phyloP scores from a whole-genome alignment of 2,113 vertebrate genomes.

The Balaeniceps rex region DNA sequence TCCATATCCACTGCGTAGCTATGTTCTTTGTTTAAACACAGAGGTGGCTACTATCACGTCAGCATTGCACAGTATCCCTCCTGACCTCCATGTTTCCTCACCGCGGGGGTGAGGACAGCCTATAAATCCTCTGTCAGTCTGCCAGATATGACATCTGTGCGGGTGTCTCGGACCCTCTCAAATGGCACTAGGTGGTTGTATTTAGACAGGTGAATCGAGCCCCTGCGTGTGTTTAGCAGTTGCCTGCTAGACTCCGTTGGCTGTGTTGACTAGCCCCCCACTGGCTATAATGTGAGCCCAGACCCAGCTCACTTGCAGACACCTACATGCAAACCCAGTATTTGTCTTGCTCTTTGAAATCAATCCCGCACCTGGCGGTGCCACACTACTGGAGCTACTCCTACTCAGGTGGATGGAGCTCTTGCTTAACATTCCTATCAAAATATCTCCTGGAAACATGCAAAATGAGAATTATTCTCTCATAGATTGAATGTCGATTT shows the following conservation, averaged over 20 bases:
- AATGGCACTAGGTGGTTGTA: background rate
- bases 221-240: background rate
- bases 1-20: background rate
- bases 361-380: background rate
- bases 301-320: background rate
- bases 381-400: background rate
- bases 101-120: background rate
- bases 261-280: background rate
- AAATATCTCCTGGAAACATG: background rate
- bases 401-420: background rate
- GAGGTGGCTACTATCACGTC: background rate
- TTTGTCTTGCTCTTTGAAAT: background rate
- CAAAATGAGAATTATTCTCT: background rate
- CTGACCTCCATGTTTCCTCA: background rate
- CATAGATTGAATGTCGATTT: background rate
- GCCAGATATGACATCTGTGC: background rate
- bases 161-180: background rate
- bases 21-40: background rate
- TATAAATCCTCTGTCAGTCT: background rate
- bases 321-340: background rate
- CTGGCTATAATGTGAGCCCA: background rate
- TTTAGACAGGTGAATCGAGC: background rate
- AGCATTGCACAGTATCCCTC: background rate
- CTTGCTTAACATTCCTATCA: background rate
- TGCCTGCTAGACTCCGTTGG: background rate